Base-by-base conservation (phyloP, 2,888 invertebrate genomes). In the Dynastes maya region DNA sequence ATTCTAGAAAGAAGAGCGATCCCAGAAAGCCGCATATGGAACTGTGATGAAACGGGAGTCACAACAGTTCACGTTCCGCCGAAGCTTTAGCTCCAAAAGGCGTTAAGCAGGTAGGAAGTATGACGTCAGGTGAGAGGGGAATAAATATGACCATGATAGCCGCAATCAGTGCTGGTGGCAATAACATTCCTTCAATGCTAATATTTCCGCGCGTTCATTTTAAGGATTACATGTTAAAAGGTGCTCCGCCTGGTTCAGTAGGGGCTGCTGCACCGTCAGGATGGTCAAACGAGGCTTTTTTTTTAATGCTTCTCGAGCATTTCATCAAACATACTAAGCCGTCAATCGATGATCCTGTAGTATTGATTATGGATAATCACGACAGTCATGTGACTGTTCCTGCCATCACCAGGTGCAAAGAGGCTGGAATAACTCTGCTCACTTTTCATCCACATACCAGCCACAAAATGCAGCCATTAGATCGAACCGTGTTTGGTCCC, bases 41-140 rank as follows among this genome's bases (percentile, higher is more conserved):
- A 87, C 79, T 64, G 85, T 16, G 86, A 87, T 81, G 86, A 88
- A 81, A 86, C 85, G 32, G 86, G 84, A 1, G 71, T 86, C 2
- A 85, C 86, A 13, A 88, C 87, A 1, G 87, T 88, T 0, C 85
- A 86, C 53, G 82, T 82, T 65, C 85, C 87, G 4, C 79, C 82
- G 4, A 85, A 84, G 80, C 82, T 87, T 67, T 88, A 75, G 85
- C 86, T 3, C 53, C 77, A 51, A 86, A 84, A 81, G 87, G 87
- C 3, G 49, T 80, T 9, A 88, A 86, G 68, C 87, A 88, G 80
- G 84, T 88, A 27, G 86, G 85, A 5, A 82, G 83, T 55, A 76
- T 87, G 22, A 87, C 86, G 53, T 86, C 86, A 9, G 87, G 83
- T 2, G 87, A 88, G 84, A 82, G 87, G 64, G 87, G 87, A 11